Conservation (phyloP, 2,797 vertebrate genomes). For the Poeciliopsis presidionis region DNA sequence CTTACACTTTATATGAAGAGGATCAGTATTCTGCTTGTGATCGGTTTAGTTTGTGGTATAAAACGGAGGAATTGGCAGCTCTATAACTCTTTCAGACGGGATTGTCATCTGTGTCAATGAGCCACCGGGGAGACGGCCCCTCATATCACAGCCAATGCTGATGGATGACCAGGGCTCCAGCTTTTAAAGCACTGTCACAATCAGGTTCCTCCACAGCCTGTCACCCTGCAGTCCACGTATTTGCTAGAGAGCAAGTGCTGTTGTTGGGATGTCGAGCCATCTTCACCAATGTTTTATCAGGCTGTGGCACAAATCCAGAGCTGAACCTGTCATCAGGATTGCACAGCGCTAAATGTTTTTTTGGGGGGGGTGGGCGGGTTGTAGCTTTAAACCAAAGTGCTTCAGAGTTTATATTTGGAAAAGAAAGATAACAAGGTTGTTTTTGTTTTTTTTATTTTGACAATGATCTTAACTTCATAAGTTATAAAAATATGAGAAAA, state of each 20-base stretch:
- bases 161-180: constrained; percentile 77
- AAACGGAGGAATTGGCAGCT: constrained; percentile 69
- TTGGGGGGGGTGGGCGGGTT: neutral
- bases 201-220: constrained; percentile 62
- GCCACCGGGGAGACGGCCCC: constrained; percentile 76
- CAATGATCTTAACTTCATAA: neutral
- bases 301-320: constrained; percentile 18
- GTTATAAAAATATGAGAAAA: neutral
- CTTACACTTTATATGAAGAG: constrained; percentile 45
- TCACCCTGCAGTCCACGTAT: constrained; percentile 44
- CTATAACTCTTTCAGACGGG: constrained; percentile 76
- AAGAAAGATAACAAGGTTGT: neutral
- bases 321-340: constrained; percentile 27
- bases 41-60: constrained; percentile 56
- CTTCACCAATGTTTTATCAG: constrained; percentile 47
- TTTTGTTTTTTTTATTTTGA: neutral
- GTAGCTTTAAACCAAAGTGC: neutral
- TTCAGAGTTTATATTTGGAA: neutral
- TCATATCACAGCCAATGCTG: constrained; percentile 79
- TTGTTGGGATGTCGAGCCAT: constrained; percentile 30
- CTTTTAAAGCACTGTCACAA: constrained; percentile 75
- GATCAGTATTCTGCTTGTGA: constrained; percentile 50
- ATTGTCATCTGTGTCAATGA: constrained; percentile 81
- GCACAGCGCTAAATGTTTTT: neutral
- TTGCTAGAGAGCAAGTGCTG: constrained; percentile 25